Evolutionary conservation across 2,113 vertebrate species (phyloP), one percentile per base, ranked within the genome.

Genomic region (Puffinus mauretanicus): DNA sequence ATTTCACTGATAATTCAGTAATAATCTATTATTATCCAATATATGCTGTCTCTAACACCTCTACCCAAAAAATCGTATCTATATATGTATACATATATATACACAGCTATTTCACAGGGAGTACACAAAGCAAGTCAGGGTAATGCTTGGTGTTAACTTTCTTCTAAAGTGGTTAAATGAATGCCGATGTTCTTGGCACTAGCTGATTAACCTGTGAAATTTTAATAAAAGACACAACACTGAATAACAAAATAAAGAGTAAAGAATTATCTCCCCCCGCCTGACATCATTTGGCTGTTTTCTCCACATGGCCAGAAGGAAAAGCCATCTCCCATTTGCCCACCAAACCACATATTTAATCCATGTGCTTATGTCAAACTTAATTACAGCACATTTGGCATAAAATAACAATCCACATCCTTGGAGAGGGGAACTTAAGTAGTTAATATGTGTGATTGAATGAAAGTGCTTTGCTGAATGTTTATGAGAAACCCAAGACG

Each of bases 281-380:
- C 55, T 65, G 65, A 85, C 96, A 66, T 95, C 95, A 98, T 98
- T 98, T 98, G 98, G 98, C 98, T 99, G 98, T 98, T 98, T 98
- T 98, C 98, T 99, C 98, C 99, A 99, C 98, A 98, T 98, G 99
- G 99, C 98, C 98, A 98, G 98, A 98, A 98, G 98, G 98, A 99
- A 97, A 97, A 97, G 75, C 87, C 88, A 93, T 93, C 97, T 98
- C 97, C 97, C 96, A 88, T 93, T 97, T 97, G 91, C 98, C 98
- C 98, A 98, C 98, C 98, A 98, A 98, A 98, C 99, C 99, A 98
- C 99, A 99, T 99, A 99, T 99, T 99, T 99, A 99, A 99, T 99
- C 99, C 99, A 98, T 99, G 98, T 98, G 98, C 99, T 99, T 99
- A 99, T 99, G 99, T 99, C 99, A 99, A 99, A 99, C 99, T 99